A percentile compares a stretch with the other conserved stretches of the same genome.
These are phyloP conservation scores for Dipodomys stephensi DNA, from an alignment of 2,113 vertebrate species.

Conservation along the genomic window DNA sequence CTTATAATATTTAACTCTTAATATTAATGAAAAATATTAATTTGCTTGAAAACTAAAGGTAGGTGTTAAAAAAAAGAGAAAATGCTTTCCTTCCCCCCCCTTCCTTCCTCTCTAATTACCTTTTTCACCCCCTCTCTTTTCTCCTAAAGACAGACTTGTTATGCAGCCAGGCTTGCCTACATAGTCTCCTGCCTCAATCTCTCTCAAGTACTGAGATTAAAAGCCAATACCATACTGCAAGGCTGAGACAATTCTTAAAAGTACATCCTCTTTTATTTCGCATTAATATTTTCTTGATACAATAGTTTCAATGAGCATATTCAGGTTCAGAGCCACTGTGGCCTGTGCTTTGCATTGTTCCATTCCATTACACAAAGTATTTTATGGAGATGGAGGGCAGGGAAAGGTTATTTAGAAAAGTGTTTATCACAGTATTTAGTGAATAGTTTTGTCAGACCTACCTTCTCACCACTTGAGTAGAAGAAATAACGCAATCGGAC, in stretches of 20 bases:
- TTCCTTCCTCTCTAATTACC: background rate
- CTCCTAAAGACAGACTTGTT: background rate
- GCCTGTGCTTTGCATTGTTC: slow-evolving; percentile 33
- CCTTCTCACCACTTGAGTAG: slow-evolving; percentile 99
- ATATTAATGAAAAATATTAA: background rate
- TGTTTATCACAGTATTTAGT: background rate
- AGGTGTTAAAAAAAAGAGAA: background rate
- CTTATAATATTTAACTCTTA: no score
- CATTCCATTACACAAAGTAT: slow-evolving; percentile 24
- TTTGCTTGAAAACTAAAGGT: slow-evolving; percentile 24
- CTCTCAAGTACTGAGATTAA: background rate
- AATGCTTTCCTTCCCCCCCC: background rate
- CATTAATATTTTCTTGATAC: background rate
- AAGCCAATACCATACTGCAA: background rate
- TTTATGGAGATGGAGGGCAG: fast-evolving
- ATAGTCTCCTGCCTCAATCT: background rate
- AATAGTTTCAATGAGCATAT: background rate
- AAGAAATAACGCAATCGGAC: slow-evolving; percentile 99
- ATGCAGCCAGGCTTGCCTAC: background rate
- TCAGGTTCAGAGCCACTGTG: background rate
- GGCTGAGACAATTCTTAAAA: slow-evolving; percentile 18
- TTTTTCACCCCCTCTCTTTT: no score
- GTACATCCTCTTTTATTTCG: background rate
- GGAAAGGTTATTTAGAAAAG: background rate
- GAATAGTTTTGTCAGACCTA: slow-evolving; percentile 80